Evolutionary conservation across 2,113 vertebrate genomes (phyloP).

Genomic region (Sinocyclocheilus anophthalmus): DNA sequence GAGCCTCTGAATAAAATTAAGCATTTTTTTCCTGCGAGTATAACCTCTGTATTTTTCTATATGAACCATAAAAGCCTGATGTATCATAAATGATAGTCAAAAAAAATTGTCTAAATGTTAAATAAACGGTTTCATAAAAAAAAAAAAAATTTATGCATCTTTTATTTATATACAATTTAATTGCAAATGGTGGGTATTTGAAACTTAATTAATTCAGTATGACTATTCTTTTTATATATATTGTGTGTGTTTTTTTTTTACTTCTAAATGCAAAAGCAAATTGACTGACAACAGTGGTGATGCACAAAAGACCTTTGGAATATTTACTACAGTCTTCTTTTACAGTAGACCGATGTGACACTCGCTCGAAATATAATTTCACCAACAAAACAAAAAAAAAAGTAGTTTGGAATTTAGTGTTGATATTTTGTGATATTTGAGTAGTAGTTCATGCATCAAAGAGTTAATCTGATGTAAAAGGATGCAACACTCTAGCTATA

Average conservation of each 20-base stretch:
- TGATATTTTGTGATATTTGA: too few species aligned
- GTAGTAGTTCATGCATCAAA: background rate
- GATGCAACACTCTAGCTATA: background rate
- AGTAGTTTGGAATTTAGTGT: too few species aligned
- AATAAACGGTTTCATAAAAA: too few species aligned
- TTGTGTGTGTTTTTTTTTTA: background rate
- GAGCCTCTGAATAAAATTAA: too few species aligned
- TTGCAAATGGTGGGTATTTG: background rate
- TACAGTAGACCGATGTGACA: background rate
- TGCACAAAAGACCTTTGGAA: background rate
- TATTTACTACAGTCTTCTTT: background rate
- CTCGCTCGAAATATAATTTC: too few species aligned
- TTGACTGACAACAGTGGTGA: background rate
- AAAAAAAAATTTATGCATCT: too few species aligned
- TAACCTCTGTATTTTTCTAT: too few species aligned
- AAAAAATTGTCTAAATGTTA: too few species aligned
- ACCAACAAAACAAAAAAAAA: too few species aligned
- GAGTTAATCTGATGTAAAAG: background rate
- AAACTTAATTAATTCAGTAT: background rate
- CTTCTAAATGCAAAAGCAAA: background rate
- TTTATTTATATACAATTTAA: background rate
- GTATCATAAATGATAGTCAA: too few species aligned
- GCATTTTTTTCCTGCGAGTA: too few species aligned
- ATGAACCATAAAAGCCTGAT: too few species aligned
- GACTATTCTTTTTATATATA: background rate